These are phyloP conservation scores for Potamarius usumacintae DNA, from an alignment of 2,113 vertebrate genomes.

Conservation along the genomic window DNA sequence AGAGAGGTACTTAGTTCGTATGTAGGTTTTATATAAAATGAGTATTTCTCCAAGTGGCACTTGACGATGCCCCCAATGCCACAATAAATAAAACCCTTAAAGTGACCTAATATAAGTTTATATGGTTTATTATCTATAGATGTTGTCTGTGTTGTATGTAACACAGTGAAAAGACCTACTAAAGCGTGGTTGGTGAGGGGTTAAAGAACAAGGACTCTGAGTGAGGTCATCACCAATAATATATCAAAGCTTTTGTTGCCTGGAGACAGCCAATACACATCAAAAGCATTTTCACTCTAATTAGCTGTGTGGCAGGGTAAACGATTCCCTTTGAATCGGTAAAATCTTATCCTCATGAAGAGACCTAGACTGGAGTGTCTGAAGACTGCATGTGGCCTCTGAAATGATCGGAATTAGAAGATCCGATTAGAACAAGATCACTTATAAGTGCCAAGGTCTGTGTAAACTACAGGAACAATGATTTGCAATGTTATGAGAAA, in stretches of 20 bases:
- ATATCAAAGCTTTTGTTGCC: slow-evolving; percentile 43
- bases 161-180: neutral
- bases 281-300: slow-evolving; percentile 22
- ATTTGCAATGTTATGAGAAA: neutral
- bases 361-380: neutral
- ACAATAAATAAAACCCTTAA: neutral
- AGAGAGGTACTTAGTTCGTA: neutral
- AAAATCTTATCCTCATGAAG: neutral
- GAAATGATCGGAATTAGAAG: neutral
- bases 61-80: neutral
- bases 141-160: neutral
- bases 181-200: neutral
- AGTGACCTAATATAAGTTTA: too few species aligned
- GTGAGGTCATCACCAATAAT: slow-evolving; percentile 14
- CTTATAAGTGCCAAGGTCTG: neutral
- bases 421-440: neutral
- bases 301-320: neutral
- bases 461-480: neutral
- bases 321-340: slow-evolving; percentile 17
- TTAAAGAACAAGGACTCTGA: neutral
- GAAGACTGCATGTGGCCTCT: neutral
- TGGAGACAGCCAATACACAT: slow-evolving; percentile 37
- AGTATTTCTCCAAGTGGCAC: neutral
- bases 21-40: neutral
- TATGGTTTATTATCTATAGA: neutral